Evolutionary conservation across 1,140 invertebrate species (phyloP), one percentile per base, ranked within the genome.

Genomic region (Calliphora vicina): DNA sequence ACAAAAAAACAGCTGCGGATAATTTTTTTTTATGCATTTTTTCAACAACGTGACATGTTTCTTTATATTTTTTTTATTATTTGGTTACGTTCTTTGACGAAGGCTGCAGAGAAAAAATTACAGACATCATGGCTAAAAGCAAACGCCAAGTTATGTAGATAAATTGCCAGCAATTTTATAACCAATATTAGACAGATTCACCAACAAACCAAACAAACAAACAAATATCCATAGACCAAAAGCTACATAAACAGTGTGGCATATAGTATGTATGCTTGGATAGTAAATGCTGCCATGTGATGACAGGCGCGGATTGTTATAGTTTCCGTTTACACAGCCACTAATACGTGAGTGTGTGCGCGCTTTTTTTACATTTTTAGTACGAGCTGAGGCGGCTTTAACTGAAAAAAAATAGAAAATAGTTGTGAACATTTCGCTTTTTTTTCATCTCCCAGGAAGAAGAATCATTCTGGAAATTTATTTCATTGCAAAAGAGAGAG

Each of bases 81-180:
- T 35, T 35, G 6, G 35, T 35, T n/a, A n/a, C 5, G 35, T 35
- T 57, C 15, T 57, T 57, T 25, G 20, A 67, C 23, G 61, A 67
- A 67, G 61, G 61, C 61, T 20, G n/a, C n/a, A 67, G 20, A 23
- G 25, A 67, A 78, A 78, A 42, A 43, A 25, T n/a, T 23, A 78
- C 74, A 78, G 74, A 78, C 74, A 78, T 78, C 74, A 78, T 78
- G 74, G 74, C 74, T 78, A 78, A 78, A 78, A 78, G 74, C 74
- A 78, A 78, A 78, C 74, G 74, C 74, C 74, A 78, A 78, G 74
- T 43, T 45, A 78, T 45, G 74, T 78, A 78, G 74, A 78, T 78
- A 78, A 78, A 78, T 78, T 78, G 74, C 74, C 74, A 45, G n/a
- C 35, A 78, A 78, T 78, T 78, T 78, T 78, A 42, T 78, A 78